Conservation (phyloP, 2,113 vertebrate genomes). For the Ceratotherium simum region DNA sequence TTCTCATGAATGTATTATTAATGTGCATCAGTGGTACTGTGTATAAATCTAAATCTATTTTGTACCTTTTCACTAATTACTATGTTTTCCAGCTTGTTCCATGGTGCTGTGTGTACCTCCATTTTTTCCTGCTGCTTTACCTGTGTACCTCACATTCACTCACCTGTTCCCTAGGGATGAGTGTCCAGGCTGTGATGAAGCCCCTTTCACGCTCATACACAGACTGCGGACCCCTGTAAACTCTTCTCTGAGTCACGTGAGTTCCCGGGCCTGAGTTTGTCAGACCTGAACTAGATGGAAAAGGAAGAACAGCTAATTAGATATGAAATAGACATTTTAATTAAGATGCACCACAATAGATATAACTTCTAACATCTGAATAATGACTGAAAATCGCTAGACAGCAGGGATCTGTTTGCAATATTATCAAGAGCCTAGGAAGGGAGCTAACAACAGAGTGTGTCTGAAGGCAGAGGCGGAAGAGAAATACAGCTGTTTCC, state of each 20-base stretch:
- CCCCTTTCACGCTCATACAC: too few relatives aligned
- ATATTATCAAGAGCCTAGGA: not conserved
- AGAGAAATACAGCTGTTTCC: not conserved
- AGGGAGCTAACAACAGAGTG: not conserved
- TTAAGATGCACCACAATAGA: not conserved
- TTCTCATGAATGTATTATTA: not conserved
- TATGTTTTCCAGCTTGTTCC: not conserved
- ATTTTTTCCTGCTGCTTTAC: not conserved
- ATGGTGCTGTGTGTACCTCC: not conserved
- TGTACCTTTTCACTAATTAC: not conserved
- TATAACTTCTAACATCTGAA: not conserved
- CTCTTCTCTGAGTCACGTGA: not conserved
- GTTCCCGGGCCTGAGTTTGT: not conserved
- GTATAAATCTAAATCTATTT: not conserved
- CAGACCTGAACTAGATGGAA: not conserved
- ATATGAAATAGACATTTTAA: not conserved
- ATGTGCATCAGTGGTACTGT: not conserved
- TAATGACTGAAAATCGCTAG: not conserved
- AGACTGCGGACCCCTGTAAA: not conserved
- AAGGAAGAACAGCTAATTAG: not conserved
- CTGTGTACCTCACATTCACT: fast-evolving
- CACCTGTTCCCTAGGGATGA: too few relatives aligned
- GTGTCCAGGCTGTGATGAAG: not conserved
- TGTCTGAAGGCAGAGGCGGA: not conserved
- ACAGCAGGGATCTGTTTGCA: not conserved